Base-by-base conservation (phyloP, 2,797 vertebrate species). In the Borostomias antarcticus region DNA sequence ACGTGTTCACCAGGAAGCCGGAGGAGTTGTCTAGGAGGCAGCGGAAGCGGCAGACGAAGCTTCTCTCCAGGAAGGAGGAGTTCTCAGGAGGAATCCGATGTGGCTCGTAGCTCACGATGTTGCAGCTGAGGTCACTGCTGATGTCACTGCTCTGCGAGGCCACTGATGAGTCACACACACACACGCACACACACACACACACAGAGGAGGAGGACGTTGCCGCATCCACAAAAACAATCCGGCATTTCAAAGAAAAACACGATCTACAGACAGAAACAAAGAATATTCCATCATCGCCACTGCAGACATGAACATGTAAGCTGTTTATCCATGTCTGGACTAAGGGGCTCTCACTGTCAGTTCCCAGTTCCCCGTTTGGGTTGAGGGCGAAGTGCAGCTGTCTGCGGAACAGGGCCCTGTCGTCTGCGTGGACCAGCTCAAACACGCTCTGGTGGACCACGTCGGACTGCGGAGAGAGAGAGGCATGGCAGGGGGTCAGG, bases 11-110 rank as follows among this genome's bases (percentile, higher is more conserved):
- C 93, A 95, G 86, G 82, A 96, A 96, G 51, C 94, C 94, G 0
- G 91, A 94, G 17, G 93, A 95, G 81, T 94, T 94, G 84, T 95
- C 93, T 1, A 95, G 89, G 32, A 96, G 86, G 82, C 95, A 96
- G 66, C 91, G 90, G 82, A 96, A 94, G 0, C 91, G 89, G 33
- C 95, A 96, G 81, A 88, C 85, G 84, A 96, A 96, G 84, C 79
- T 93, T 35, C 92, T 91, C 84, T 96, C 93, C 74, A 89, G 11
- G 5, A 89, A 93, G 45, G 86, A 88, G 0, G 82, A 87, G 73
- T 91, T 89, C 54, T 93, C 85, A 0, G 84, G 86, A 0, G 64
- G 70, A 28, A 89, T 51, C 32, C 62, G 51, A 62, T 84, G 82
- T 0, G 78, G 86, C 75, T 91, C 76, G 17, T 91, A 90, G 0